Evolutionary conservation across 1,140 invertebrate genomes (phyloP), one percentile per base, ranked within the genome.

Genomic region (Lasioglossum albipes): DNA sequence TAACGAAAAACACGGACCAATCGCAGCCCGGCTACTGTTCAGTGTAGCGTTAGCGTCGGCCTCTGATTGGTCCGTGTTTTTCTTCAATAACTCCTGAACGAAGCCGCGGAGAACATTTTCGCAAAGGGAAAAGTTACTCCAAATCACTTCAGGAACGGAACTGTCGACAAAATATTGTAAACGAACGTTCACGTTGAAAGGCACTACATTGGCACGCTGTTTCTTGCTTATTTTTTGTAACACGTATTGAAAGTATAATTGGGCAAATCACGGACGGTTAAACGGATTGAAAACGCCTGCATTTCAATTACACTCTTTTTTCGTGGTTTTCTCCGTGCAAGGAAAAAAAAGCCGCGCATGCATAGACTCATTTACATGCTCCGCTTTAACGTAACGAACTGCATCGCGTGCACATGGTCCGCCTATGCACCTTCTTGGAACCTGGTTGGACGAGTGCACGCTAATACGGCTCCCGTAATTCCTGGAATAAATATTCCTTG

Each of bases 341-440:
- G 27, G n/a, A 45, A 64, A 62, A 74, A 78, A 72, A 45, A 1
- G 7, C 9, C 62, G 52, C 52, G 42, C 68, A 67, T 57, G 68
- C 68, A 69, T 76, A 70, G 52, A 57, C 68, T 70, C 82, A 76
- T 81, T 84, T 84, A 75, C 82, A 81, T 81, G 78, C 57, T 85
- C 78, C 61, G 72, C 82, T 85, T 85, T 84, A 85, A 85, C 82
- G 74, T 73, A 81, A 81, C 70, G 72, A 81, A 81, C 82, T 69
- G 66, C 69, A 79, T 85, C 59, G 84, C 84, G 84, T 85, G 84
- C 64, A 70, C 54, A 69, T 69, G n/a, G 69, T 27, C 75, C 49
- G 72, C 76, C 31, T 67, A 75, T 73, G 66, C 82, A 73, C 67
- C 62, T 85, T 84, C 84, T 71, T 36, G 84, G 78, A 84, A 85